Evolutionary conservation across 2,888 invertebrate genomes (phyloP), one percentile per base, ranked within the genome.

Genomic region (Caenorhabditis sp.): DNA sequence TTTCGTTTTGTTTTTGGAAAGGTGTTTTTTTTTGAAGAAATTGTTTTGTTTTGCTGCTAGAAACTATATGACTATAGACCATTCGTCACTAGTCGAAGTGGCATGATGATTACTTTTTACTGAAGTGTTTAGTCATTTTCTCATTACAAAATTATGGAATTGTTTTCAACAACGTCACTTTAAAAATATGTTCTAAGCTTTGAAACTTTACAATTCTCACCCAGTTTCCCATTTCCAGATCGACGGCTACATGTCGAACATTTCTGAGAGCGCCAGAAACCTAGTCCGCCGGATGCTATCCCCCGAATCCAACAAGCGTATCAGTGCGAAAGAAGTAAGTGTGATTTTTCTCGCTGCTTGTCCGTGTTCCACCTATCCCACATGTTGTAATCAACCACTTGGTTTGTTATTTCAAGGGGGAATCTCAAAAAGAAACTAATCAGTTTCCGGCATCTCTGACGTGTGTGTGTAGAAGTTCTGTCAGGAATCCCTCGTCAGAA

Each of bases 181-280:
- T n/a, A n/a, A n/a, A n/a, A n/a, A n/a, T n/a, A n/a, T n/a, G n/a
- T n/a, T n/a, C n/a, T n/a, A 56, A 5, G 11, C 32, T 3, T 50
- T 11, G 53, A 4, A 26, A 9, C 47, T 55, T 47, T 51, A 3
- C 1, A 9, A 32, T 2, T 13, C 22, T 13, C n/a, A 55, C 11
- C n/a, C n/a, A 32, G 4, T 32, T 32, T 40, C 53, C 8, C 32
- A 20, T 55, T 82, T 82, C n/a, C 70, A 82, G 82, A 28, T 78
- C 15, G 67, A 72, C 44, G 50, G 67, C 11, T 74, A 69, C 60
- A 72, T 82, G 72, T 68, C 65, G 89, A 95, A 95, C 82, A 95
- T 99, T 90, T 97, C 97, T 91, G 96, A 97, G 88, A 94, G 95
- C 80, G 98, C 97, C 71, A 98, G 98, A 93, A 98, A 99, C 93